Evolutionary conservation across 2,888 invertebrate genomes (phyloP), one percentile per base, ranked within the genome.

Genomic region (Parasteatoda lunata): DNA sequence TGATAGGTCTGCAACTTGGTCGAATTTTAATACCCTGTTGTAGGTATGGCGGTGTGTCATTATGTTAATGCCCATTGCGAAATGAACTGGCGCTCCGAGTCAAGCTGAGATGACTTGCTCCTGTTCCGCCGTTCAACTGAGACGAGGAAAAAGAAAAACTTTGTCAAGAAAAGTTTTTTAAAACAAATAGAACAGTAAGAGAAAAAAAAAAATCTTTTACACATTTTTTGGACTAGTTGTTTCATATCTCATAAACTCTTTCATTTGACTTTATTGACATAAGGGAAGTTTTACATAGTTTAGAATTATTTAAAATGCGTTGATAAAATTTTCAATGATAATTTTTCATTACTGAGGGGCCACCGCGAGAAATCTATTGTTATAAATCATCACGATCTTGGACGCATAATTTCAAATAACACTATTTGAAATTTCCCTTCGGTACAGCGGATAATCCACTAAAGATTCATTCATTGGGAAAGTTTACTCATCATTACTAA

Each of bases 21-120:
- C 69, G 68, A 68, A 66, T 73, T 81, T 81, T 75, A 79, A 79
- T 79, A 79, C 70, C 79, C 59, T 64, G 79, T 64, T 66, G 69
- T 7, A 64, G 5, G 15, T 47, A 15, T 11, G 59, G 71, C n/a
- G 69, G 71, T 79, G 71, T 70, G 68, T 79, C 79, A 79, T 79
- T 79, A 79, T 79, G 79, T 79, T 71, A 79, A 79, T 79, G 70
- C 15, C 47, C 64, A 59, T 65, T 49, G 70, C 13, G 79, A 71
- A 79, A 71, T 59, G 64, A 9, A 11, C 59, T 59, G n/a, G n/a
- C n/a, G 59, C 59, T 59, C 8, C 59, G 59, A 59, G 59, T 59
- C 11, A n/a, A 59, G 59, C n/a, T 59, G 8, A 59, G 59, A 59
- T 59, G 59, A 13, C n/a, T 59, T 59, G 59, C 59, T 59, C 59